Conservation (phyloP, 1,140 invertebrate species). For the Drosophila sp. region DNA sequence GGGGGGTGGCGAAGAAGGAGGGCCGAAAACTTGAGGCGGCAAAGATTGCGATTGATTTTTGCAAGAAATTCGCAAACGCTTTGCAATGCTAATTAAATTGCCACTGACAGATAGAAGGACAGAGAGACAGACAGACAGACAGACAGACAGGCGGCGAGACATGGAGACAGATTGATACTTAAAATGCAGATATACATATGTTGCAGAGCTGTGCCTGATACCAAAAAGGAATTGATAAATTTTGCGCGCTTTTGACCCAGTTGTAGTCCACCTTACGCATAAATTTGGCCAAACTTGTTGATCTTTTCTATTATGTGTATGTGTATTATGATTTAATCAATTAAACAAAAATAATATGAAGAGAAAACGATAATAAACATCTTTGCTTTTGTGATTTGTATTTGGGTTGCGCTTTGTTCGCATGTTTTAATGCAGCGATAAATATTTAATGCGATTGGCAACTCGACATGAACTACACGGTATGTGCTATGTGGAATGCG, state of each 20-base stretch:
- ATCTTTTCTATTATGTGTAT: no score
- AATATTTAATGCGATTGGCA: background rate
- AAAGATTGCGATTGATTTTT: slow-evolving; percentile 56
- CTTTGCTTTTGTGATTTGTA: background rate
- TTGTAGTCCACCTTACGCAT: slow-evolving; percentile 30
- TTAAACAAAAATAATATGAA: background rate
- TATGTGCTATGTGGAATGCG: background rate
- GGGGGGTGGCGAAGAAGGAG: background rate
- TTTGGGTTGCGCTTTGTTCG: background rate
- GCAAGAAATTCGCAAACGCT: slow-evolving; percentile 47
- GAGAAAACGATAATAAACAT: background rate
- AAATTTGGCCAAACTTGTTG: slow-evolving; percentile 28
- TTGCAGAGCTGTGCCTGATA: slow-evolving; percentile 19
- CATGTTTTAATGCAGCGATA: background rate
- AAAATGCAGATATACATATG: slow-evolving; percentile 28
- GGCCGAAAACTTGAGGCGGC: slow-evolving; percentile 9
- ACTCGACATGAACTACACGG: background rate
- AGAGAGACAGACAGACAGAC: slow-evolving; percentile 6
- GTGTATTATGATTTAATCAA: slow-evolving; percentile 11
- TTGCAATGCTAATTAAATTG: slow-evolving; percentile 62
- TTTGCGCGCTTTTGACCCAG: slow-evolving; percentile 54
- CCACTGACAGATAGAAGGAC: slow-evolving; percentile 28
- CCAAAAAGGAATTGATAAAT: slow-evolving; percentile 44
- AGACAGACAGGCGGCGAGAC: no score
- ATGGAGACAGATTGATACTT: slow-evolving; percentile 20